Base-by-base conservation (phyloP, 2,888 invertebrate species). In the Sclerodermus sp. region DNA sequence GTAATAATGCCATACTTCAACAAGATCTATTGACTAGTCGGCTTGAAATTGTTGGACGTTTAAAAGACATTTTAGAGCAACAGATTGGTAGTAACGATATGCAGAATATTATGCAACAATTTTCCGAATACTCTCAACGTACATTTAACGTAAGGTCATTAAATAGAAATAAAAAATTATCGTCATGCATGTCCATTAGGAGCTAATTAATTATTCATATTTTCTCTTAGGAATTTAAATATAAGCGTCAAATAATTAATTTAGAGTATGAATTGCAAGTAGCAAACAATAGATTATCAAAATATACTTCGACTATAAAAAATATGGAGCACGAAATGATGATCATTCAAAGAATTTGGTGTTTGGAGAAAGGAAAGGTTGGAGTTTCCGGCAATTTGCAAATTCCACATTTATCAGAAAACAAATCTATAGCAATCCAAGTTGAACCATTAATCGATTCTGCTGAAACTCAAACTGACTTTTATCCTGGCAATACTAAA, bases 61-160 rank as follows among this genome's bases (percentile, higher is more conserved):
- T 76, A 30, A 76, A 70, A 48, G 73, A 72, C 36, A 72, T 76
- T 43, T 50, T 76, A 5, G 76, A 76, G 38, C 67, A 74, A 45
- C 73, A 74, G 49, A 76, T 76, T 31, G 76, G 76, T 2, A 66
- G 57, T 29, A 53, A 55, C 1, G 62, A 64, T 6, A 67, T 75
- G 0, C 64, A 73, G 18, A 65, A 62, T 29, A 56, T 74, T 9
- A 62, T 76, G 61, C 67, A 68, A 16, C 65, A 55, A 23, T 76
- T 75, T 49, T 71, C 74, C 0, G 71, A 64, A 47, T 60, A 64
- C 43, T 71, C 73, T 12, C 71, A 72, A 17, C 64, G 60, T 30
- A 56, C 58, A n/a, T 47, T 75, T 3, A 63, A 62, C 36, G 76
- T 73, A 65, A 50, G 52, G 59, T 62, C 15, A 45, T 42, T n/a